Evolutionary conservation across 1,140 invertebrate genomes (phyloP).

Genomic region (Aphaenogaster ashmeadi): DNA sequence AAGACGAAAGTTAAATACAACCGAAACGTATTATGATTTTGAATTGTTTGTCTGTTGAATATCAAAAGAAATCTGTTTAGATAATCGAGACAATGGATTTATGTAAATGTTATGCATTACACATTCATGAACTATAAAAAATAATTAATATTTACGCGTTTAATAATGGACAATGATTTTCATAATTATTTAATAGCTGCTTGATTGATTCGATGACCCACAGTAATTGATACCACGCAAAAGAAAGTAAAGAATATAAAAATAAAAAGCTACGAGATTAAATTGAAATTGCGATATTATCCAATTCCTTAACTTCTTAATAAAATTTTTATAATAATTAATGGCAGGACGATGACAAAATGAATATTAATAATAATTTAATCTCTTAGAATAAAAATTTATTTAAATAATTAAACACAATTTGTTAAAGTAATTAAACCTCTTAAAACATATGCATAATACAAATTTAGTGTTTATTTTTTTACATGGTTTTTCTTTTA

Average conservation of each 20-base stretch:
- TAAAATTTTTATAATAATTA: neutral
- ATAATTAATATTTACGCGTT: neutral
- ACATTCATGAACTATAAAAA: neutral
- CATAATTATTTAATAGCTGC: neutral
- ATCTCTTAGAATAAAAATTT: neutral
- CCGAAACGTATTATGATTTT: neutral
- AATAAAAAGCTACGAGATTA: neutral
- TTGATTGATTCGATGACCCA: neutral
- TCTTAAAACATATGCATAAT: neutral
- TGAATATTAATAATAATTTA: neutral
- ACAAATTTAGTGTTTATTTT: neutral
- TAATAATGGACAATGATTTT: neutral
- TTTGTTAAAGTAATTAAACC: neutral
- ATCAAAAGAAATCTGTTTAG: neutral
- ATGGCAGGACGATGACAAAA: too few relatives aligned
- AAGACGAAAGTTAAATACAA: neutral
- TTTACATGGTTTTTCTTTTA: neutral
- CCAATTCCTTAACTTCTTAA: neutral
- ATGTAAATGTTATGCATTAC: neutral
- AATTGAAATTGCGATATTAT: neutral
- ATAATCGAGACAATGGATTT: neutral
- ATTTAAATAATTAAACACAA: neutral
- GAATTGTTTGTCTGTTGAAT: neutral
- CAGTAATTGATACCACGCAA: neutral
- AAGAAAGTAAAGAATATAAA: neutral